Conservation (phyloP, 2,888 invertebrate genomes). For the Acleris cristana region DNA sequence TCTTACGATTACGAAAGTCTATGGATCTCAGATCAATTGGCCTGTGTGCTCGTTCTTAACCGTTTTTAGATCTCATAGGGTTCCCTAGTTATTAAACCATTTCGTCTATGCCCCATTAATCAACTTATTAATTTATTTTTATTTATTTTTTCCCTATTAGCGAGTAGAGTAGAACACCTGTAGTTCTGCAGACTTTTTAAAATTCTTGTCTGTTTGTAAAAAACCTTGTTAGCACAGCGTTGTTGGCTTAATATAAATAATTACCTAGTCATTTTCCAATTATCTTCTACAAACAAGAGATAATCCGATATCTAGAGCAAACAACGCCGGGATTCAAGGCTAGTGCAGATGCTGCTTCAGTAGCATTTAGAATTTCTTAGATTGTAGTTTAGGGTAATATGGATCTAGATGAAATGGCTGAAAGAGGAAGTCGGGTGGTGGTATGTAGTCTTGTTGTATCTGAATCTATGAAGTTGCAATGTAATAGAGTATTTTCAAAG, state of each 20-base stretch:
- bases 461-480: too few relatives aligned
- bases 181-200: too few relatives aligned
- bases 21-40: too few relatives aligned
- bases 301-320: constrained; percentile 55
- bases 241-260: constrained; percentile 47
- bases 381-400: constrained; percentile 31
- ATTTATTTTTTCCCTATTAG: too few relatives aligned
- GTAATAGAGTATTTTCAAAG: background rate
- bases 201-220: background rate
- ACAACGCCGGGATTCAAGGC: constrained; percentile 56
- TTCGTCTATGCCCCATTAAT: too few relatives aligned
- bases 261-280: constrained; percentile 52
- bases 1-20: too few relatives aligned
- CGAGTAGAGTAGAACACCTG: too few relatives aligned
- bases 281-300: constrained; percentile 60
- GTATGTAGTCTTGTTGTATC: constrained; percentile 43
- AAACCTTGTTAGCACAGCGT: background rate
- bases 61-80: too few relatives aligned
- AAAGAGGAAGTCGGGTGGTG: constrained; percentile 54
- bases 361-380: constrained; percentile 26
- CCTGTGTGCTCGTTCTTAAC: too few relatives aligned
- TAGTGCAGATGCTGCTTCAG: constrained; percentile 35
- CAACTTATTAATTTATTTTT: too few relatives aligned
- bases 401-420: constrained; percentile 48
- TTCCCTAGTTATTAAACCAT: too few relatives aligned